Percentiles rank a stretch among this genome's conserved stretches.
Evolutionary conservation across 2,888 invertebrate genomes (phyloP).

Genomic region (Drosophila borealis): DNA sequence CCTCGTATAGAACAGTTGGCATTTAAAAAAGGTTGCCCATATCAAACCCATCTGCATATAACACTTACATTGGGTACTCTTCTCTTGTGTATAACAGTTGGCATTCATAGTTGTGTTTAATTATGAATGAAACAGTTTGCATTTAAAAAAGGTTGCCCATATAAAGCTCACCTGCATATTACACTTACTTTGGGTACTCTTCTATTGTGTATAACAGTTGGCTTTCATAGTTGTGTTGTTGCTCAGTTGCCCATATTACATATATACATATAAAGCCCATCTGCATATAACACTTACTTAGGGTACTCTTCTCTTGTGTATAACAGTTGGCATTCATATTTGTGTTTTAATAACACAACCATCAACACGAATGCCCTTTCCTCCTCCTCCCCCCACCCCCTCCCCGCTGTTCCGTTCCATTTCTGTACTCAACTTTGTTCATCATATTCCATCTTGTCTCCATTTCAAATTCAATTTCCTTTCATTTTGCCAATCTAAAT

Average conservation of each 20-base stretch:
- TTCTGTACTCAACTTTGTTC: not conserved
- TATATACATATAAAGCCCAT: not conserved
- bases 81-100: conserved; percentile 16
- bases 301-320: conserved; percentile 1
- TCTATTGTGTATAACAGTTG: conserved; percentile 17
- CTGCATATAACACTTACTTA: conserved; percentile 1
- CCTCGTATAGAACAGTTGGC: too few relatives aligned
- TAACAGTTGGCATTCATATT: conserved; percentile 6
- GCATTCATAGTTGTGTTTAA: not conserved
- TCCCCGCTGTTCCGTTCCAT: not conserved
- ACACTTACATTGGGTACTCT: conserved; percentile 2
- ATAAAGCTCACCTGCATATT: not conserved
- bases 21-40: not conserved
- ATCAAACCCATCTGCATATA: not conserved
- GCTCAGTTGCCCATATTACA: not conserved
- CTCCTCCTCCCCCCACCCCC: not conserved
- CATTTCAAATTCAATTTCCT: conserved; percentile 75
- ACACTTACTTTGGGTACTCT: conserved; percentile 2
- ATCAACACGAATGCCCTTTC: not conserved
- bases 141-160: not conserved
- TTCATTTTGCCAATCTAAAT: conserved; percentile 76
- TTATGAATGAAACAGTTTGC: too few relatives aligned
- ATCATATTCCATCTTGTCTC: not conserved
- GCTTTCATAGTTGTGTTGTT: not conserved
- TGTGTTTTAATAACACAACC: not conserved